Percentiles rank a stretch among this genome's conserved stretches.
Evolutionary conservation across 2,888 invertebrate genomes (phyloP).

Genomic region (Temnothorax unifasciatus): DNA sequence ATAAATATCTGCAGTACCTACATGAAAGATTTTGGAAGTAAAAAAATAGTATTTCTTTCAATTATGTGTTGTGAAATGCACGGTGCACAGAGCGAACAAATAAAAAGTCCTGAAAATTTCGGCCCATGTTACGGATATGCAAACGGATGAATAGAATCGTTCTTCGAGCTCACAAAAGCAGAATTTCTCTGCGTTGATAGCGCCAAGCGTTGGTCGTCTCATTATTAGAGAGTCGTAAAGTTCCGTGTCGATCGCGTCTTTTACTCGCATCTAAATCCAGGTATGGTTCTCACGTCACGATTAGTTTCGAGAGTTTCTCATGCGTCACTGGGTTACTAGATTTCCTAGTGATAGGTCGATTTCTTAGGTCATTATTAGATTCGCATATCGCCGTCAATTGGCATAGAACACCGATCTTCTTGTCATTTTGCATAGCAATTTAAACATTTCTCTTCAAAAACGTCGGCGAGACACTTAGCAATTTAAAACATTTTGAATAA

Average conservation of each 20-base stretch:
- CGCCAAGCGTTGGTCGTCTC: constrained; percentile 57
- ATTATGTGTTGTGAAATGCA: background rate
- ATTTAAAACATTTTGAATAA: background rate
- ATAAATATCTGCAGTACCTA: no score
- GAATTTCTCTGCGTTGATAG: constrained; percentile 69
- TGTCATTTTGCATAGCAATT: background rate
- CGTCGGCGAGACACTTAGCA: background rate
- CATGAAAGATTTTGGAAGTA: background rate
- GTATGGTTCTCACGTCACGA: constrained; percentile 74
- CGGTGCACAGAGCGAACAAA: background rate
- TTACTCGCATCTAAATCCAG: constrained; percentile 69
- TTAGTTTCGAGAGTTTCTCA: constrained; percentile 71
- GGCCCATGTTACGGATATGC: constrained; percentile 59
- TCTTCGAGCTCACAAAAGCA: constrained; percentile 67
- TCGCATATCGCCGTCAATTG: constrained; percentile 52
- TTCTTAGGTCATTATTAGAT: constrained; percentile 65
- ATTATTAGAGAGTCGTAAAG: constrained; percentile 73
- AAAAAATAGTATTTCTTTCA: background rate
- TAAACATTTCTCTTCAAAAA: background rate
- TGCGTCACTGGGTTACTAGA: constrained; percentile 77
- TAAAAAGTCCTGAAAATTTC: constrained; percentile 57
- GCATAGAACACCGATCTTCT: constrained; percentile 11
- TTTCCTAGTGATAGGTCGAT: constrained; percentile 61
- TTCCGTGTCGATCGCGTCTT: constrained; percentile 56
- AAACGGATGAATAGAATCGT: constrained; percentile 63